Evolutionary conservation across 2,797 vertebrate genomes (phyloP).

Genomic region (Eutrigla gurnardus): DNA sequence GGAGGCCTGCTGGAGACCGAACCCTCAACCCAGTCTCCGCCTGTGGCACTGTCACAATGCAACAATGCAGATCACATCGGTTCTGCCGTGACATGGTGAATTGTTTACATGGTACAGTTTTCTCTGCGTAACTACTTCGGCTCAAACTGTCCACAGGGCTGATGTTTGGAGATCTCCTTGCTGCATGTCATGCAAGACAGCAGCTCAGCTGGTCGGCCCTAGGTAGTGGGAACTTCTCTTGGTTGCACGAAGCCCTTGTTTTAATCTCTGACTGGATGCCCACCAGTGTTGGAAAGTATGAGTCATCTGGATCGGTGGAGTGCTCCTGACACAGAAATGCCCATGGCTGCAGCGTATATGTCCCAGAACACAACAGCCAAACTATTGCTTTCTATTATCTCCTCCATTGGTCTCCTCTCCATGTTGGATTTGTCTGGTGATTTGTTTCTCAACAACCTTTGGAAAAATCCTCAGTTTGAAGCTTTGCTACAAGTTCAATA

Average conservation of each 20-base stretch:
- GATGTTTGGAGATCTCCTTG: not conserved
- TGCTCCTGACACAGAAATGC: constrained; percentile 23
- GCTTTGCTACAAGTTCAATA: not conserved
- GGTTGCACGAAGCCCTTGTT: constrained; percentile 39
- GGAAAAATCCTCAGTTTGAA: constrained; percentile 1
- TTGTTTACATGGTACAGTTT: not conserved
- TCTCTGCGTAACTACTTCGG: not conserved
- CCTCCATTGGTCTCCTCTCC: not conserved
- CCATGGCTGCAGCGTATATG: constrained; percentile 11
- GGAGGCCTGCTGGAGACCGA: constrained; percentile 43
- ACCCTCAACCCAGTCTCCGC: constrained; percentile 17
- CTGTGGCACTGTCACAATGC: not conserved
- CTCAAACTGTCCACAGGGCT: not conserved
- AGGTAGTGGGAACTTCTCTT: constrained; percentile 4
- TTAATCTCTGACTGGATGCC: constrained; percentile 50
- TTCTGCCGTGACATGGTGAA: not conserved
- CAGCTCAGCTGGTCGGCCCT: constrained; percentile 35
- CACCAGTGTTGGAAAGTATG: constrained; percentile 71
- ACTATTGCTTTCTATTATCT: constrained; percentile 30
- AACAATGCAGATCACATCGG: constrained; percentile 11
- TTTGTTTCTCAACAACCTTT: not conserved
- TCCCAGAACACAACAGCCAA: not conserved
- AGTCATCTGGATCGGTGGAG: constrained; percentile 57
- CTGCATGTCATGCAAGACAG: constrained; percentile 20
- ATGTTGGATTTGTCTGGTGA: not conserved